Evolutionary conservation across 2,888 invertebrate genomes (phyloP).

Genomic region (Philaethria dido): DNA sequence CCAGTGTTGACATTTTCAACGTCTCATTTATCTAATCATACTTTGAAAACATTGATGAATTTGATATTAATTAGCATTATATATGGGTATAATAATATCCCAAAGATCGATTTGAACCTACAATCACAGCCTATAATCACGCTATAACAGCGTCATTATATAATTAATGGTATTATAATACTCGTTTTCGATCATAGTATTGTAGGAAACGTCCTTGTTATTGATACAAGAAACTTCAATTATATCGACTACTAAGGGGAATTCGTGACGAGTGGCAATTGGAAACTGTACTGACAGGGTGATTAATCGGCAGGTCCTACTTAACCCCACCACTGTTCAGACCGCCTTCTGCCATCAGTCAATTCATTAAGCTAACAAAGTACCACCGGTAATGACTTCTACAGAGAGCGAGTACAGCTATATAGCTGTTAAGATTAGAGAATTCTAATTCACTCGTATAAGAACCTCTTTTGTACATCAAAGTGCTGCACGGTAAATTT

Average conservation of each 20-base stretch:
- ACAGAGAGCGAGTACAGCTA: conserved; percentile 66
- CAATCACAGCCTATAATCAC: not conserved
- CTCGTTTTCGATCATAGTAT: conserved; percentile 8
- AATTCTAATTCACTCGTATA: conserved; percentile 41
- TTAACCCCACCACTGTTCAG: conserved; percentile 80
- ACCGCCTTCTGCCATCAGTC: conserved; percentile 79
- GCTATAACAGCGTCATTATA: not conserved
- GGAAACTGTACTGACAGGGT: conserved; percentile 79
- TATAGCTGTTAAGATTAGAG: conserved; percentile 50
- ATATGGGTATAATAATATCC: no score
- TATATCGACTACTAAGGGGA: conserved; percentile 54
- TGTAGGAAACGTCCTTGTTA: conserved; percentile 32
- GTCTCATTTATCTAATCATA: no score
- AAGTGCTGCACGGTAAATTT: conserved; percentile 27
- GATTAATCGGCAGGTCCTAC: conserved; percentile 81
- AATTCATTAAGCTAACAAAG: conserved; percentile 83
- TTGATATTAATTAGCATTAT: no score
- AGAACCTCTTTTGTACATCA: conserved; percentile 38
- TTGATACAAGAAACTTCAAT: conserved; percentile 45
- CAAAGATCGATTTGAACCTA: not conserved
- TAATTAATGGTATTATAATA: not conserved
- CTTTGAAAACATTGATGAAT: no score
- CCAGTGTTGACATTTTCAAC: no score
- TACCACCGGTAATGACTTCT: conserved; percentile 80
- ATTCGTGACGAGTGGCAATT: conserved; percentile 79